Evolutionary conservation across 2,797 vertebrate genomes (phyloP).

Genomic region (Glossophaga mutica): DNA sequence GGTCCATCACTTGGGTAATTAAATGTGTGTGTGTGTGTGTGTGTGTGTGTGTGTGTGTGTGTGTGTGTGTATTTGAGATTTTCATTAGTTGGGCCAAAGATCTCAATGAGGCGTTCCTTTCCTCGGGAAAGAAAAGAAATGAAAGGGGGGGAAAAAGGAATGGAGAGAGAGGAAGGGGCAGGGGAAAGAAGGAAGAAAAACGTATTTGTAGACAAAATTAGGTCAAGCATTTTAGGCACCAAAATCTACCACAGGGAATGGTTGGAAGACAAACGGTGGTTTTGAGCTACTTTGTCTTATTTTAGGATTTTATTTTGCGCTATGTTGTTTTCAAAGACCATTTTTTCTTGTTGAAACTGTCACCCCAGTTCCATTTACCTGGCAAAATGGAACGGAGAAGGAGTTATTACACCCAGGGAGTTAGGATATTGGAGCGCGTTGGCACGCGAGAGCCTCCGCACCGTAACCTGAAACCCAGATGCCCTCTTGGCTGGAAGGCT

Average conservation of each 20-base stretch:
- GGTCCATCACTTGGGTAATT: neutral
- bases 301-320: neutral
- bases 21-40: neutral
- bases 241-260: neutral
- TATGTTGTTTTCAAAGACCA: neutral
- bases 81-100: neutral
- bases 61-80: neutral
- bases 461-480: neutral
- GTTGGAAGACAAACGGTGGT: neutral
- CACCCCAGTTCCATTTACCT: neutral
- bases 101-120: neutral
- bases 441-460: neutral
- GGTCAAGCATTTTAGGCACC: neutral
- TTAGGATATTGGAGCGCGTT: neutral
- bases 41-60: neutral
- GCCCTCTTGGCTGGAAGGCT: neutral
- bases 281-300: neutral
- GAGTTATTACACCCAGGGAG: neutral
- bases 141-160: neutral
- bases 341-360: neutral
- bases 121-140: neutral
- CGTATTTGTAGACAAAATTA: neutral
- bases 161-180: accelerated
- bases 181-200: neutral
- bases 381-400: neutral